Evolutionary conservation across 2,113 vertebrate species (phyloP).

Genomic region (Miniopterus natalensis): DNA sequence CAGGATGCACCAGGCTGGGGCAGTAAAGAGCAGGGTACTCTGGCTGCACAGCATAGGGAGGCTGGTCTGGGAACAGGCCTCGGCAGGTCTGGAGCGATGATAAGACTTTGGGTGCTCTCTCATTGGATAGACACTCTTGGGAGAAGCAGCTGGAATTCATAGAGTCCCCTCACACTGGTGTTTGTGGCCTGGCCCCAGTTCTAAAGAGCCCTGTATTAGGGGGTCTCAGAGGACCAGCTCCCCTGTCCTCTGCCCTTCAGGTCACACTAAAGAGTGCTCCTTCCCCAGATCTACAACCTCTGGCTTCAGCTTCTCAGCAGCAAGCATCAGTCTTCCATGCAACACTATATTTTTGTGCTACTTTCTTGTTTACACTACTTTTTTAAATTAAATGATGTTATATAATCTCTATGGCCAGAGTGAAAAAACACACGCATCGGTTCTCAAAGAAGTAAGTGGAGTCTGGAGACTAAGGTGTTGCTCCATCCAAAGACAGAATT

Average conservation of each 20-base stretch:
- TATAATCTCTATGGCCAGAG: not conserved
- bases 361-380: slow-evolving; percentile 41
- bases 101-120: not conserved
- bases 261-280: not conserved
- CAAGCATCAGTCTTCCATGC: not conserved
- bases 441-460: not conserved
- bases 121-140: not conserved
- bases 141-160: not conserved
- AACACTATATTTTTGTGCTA: not conserved
- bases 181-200: not conserved
- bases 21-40: not conserved
- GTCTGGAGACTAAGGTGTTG: not conserved
- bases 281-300: not conserved
- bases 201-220: not conserved
- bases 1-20: not conserved
- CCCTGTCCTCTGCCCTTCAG: not conserved
- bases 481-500: not conserved
- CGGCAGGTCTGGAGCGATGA: too few species aligned
- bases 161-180: fast-evolving
- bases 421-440: not conserved
- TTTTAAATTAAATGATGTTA: slow-evolving; percentile 69
- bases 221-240: not conserved
- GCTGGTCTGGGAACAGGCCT: not conserved
- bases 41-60: not conserved
- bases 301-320: not conserved